Conservation (phyloP, 1,140 invertebrate genomes). For the Conus ventricosus region DNA sequence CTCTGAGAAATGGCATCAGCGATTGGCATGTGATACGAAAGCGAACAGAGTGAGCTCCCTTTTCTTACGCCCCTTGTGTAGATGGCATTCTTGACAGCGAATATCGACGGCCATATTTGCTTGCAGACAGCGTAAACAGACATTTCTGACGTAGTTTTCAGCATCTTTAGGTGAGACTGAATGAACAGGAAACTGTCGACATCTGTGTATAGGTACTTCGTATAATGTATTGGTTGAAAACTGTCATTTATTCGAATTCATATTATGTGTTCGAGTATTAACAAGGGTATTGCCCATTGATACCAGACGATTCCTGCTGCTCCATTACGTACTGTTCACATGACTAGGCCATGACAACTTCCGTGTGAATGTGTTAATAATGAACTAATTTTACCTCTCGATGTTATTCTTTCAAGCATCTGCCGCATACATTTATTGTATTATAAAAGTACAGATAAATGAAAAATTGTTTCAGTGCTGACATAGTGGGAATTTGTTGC, state of each 20-base stretch:
- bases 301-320: not conserved
- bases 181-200: too few relatives aligned
- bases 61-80: slow-evolving; percentile 30
- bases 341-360: slow-evolving; percentile 18
- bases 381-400: not conserved
- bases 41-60: slow-evolving; percentile 4
- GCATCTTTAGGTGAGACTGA: not conserved
- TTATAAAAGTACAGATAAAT: too few relatives aligned
- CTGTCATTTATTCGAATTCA: not conserved
- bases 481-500: too few relatives aligned
- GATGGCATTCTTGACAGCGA: slow-evolving; percentile 33
- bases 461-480: too few relatives aligned
- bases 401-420: not conserved
- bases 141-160: not conserved
- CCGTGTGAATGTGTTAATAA: slow-evolving; percentile 13
- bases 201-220: not conserved
- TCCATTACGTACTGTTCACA: slow-evolving; percentile 8
- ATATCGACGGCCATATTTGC: slow-evolving; percentile 29
- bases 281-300: not conserved
- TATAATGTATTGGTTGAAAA: not conserved
- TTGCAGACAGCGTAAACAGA: slow-evolving; percentile 30
- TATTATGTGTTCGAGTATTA: not conserved
- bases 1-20: not conserved
- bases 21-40: too few relatives aligned
- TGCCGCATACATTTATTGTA: too few relatives aligned